Base-by-base conservation (phyloP, 2,113 vertebrate genomes). In the Opisthocomus hoazin region DNA sequence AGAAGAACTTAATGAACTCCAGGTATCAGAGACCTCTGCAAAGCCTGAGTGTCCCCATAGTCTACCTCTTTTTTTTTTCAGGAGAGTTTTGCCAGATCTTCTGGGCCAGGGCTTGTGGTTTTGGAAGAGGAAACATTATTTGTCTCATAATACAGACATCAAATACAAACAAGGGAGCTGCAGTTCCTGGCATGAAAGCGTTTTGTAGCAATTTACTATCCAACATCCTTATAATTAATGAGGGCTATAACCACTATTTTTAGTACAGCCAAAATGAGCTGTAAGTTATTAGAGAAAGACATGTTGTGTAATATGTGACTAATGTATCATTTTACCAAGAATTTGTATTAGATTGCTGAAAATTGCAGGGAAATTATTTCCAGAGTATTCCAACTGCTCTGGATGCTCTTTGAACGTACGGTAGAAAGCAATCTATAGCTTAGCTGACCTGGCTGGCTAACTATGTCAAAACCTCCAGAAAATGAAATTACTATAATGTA, bases 141-240 rank as follows among this genome's bases (percentile, higher is more conserved):
- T 95, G 74, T 95, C 87, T 96, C 84, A 50, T 90, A 77, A 93
- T 83, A 77, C 63, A 95, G 92, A 95, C 90, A 93, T 88, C 93
- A 96, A 97, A 93, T 80, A 73, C 89, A 96, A 96, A 94, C 87
- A 95, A 96, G 87, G 82, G 90, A 96, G 75, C 87, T 94, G 78
- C 75, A 96, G 91, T 90, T 95, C 78, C 91, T 93, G 93, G 91
- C 94, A 96, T 93, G 70, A 96, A 93, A 90, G 81, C 45, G 90
- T 94, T 96, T 45, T 79, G 71, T 50, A 80, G 71, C 78, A 91
- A 96, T 95, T 93, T 91, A 70, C 78, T 88, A 65, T 88, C 84
- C 87, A 90, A 76, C 70, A 20, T 93, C 45, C 54, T 91, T 61
- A 58, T 80, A 96, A 96, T 93, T 96, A 97, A 96, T 96, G 89